Conservation (phyloP, 2,888 invertebrate genomes). For the Panzeria rudis region DNA sequence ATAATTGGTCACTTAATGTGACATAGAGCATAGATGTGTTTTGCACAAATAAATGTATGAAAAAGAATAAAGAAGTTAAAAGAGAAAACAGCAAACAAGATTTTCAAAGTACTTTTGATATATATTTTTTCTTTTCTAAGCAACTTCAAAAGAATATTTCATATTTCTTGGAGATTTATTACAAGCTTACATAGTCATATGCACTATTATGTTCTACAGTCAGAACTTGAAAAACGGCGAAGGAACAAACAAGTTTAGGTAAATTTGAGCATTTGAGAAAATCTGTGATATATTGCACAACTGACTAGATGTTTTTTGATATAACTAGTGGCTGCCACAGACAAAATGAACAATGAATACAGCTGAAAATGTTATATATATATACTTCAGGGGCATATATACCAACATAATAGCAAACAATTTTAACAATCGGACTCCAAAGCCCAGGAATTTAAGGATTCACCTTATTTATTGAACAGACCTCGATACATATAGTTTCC, state of each 20-base stretch:
- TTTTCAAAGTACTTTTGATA: slow-evolving; percentile 28
- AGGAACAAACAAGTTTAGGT: not conserved
- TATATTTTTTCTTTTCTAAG: not conserved
- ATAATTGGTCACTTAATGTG: slow-evolving; percentile 73
- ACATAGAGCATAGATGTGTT: slow-evolving; percentile 68
- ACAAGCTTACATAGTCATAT: slow-evolving; percentile 31
- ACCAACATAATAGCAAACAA: no score
- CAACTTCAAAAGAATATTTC: slow-evolving; percentile 70
- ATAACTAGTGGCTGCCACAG: no score
- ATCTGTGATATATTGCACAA: no score
- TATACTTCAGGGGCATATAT: no score
- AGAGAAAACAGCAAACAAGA: slow-evolving; percentile 34
- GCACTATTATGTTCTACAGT: slow-evolving; percentile 1
- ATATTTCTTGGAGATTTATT: slow-evolving; percentile 69
- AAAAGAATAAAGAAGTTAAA: not conserved
- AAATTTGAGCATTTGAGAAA: no score
- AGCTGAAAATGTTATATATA: no score
- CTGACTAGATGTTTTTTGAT: no score
- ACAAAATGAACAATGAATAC: no score
- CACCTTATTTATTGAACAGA: no score
- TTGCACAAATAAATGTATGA: slow-evolving; percentile 50
- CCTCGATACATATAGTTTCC: no score
- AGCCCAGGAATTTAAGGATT: no score
- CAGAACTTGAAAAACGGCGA: not conserved
- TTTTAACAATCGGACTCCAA: no score